These are phyloP conservation scores for Zygothrica quintamaculata DNA, from an alignment of 2,888 invertebrate species.

Conservation along the genomic window DNA sequence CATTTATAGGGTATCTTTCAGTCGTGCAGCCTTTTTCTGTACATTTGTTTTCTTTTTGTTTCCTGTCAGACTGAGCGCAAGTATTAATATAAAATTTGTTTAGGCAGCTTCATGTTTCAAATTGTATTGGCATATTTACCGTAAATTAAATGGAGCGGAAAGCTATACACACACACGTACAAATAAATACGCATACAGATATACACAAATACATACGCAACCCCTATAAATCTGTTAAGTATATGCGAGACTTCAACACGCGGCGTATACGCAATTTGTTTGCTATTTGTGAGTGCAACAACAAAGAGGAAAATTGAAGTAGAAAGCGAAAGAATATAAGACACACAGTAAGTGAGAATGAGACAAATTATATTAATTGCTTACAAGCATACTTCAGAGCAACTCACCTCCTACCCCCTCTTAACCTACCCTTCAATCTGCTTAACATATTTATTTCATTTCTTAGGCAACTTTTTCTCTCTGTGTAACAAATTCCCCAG, in stretches of 20 bases:
- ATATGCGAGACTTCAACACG: slow-evolving; percentile 42
- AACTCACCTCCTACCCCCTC: too few relatives aligned
- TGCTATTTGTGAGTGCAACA: slow-evolving; percentile 47
- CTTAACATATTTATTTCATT: slow-evolving; percentile 55
- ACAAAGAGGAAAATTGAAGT: slow-evolving; percentile 5
- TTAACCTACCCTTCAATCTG: neutral
- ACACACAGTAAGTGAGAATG: neutral
- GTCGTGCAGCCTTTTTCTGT: neutral
- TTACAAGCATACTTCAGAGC: slow-evolving; percentile 43
- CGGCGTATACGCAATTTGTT: slow-evolving; percentile 70
- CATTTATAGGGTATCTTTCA: slow-evolving; percentile 9
- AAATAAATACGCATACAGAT: neutral
- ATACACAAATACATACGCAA: neutral
- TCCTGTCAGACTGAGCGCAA: slow-evolving; percentile 46
- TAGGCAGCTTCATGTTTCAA: slow-evolving; percentile 63
- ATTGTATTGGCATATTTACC: slow-evolving; percentile 78
- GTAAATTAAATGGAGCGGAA: slow-evolving; percentile 76
- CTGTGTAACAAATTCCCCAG: neutral
- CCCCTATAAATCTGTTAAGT: slow-evolving; percentile 29
- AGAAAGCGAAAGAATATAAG: neutral
- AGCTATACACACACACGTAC: slow-evolving; percentile 32
- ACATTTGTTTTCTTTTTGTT: slow-evolving; percentile 14
- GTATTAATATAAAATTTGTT: slow-evolving; percentile 60
- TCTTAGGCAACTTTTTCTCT: slow-evolving; percentile 15
- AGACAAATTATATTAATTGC: slow-evolving; percentile 76